These are phyloP conservation scores for rat (Rattus norvegicus) DNA, from an alignment of 2,113 vertebrate genomes.

Conservation along the genomic window DNA sequence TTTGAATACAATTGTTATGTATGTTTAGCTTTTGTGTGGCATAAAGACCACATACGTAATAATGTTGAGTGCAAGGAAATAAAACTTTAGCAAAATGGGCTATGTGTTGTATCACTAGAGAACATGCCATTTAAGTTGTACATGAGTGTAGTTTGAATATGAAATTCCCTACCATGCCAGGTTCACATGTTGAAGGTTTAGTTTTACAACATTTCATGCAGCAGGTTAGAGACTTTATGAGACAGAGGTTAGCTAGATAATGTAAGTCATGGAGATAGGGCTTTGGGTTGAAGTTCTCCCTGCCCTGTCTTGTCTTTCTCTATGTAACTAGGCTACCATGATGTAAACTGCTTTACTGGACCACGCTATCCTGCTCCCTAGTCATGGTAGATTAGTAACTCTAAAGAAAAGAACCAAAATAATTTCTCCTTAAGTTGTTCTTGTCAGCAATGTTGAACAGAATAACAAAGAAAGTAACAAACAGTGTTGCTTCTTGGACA, in stretches of 20 bases:
- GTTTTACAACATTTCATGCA: background rate
- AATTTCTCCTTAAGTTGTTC: background rate
- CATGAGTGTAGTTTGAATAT: background rate
- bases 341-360: background rate
- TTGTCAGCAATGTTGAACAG: background rate
- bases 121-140: background rate
- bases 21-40: background rate
- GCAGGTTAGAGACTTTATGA: background rate
- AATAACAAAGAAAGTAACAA: background rate
- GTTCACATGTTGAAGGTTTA: background rate
- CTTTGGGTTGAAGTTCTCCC: background rate
- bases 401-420: background rate
- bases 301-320: background rate
- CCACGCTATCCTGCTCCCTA: background rate
- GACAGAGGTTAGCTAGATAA: background rate
- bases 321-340: too few relatives aligned
- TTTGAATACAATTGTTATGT: background rate
- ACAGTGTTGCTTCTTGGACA: background rate
- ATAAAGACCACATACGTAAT: background rate
- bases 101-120: background rate
- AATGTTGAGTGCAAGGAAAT: background rate
- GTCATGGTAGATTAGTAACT: too few relatives aligned
- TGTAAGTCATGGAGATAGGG: background rate
- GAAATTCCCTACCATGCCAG: background rate
- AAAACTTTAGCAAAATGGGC: background rate